Evolutionary conservation across 2,113 vertebrate species (phyloP).

Genomic region (Oncorhynchus masou): DNA sequence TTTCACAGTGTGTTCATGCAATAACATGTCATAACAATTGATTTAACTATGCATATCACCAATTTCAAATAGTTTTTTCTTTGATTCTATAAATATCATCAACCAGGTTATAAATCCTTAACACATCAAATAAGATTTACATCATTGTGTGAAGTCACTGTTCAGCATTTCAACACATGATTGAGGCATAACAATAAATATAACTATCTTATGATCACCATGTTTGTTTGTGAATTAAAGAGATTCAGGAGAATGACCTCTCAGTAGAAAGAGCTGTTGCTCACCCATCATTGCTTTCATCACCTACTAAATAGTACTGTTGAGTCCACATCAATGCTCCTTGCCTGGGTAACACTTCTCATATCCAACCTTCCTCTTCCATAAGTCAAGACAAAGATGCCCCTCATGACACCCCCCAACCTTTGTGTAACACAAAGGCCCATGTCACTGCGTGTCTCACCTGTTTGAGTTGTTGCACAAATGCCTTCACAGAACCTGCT

Average conservation of each 20-base stretch:
- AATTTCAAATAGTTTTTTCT: too few relatives aligned
- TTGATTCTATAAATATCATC: too few relatives aligned
- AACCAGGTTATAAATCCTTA: too few relatives aligned
- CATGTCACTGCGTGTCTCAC: constrained; percentile 66
- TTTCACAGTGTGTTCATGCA: neutral
- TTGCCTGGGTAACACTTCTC: neutral
- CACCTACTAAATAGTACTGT: neutral
- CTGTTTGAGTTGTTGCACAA: constrained; percentile 65
- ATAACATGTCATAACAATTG: neutral
- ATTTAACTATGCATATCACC: too few relatives aligned
- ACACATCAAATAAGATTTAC: neutral
- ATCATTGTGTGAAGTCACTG: neutral
- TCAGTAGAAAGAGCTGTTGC: neutral
- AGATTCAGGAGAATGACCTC: neutral
- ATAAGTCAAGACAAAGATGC: neutral
- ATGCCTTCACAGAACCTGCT: constrained; percentile 68
- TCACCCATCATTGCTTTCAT: neutral
- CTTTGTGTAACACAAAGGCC: constrained; percentile 1
- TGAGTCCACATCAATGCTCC: neutral
- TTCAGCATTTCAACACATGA: neutral
- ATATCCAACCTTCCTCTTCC: neutral
- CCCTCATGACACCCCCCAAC: neutral
- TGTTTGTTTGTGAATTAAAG: neutral
- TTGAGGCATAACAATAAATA: neutral
- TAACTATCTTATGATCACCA: neutral